Evolutionary conservation across 2,113 vertebrate species (phyloP).

Genomic region (Forbesichthys papilliferus): DNA sequence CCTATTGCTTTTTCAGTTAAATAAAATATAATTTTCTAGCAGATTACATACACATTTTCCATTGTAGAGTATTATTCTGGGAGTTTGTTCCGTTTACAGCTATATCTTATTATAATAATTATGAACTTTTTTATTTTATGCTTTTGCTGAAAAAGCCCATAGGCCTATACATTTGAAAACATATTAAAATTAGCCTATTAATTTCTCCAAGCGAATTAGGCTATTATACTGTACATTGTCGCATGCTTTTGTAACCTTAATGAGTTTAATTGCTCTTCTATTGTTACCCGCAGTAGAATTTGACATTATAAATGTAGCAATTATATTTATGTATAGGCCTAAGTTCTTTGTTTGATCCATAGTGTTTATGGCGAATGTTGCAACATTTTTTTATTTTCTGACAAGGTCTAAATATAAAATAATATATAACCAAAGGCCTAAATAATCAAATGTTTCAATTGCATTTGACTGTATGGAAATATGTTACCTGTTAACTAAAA

Average conservation of each 20-base stretch:
- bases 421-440: neutral
- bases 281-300: conserved; percentile 50
- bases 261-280: conserved; percentile 64
- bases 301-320: conserved; percentile 55
- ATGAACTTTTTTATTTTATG: neutral
- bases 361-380: conserved; percentile 27
- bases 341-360: conserved; percentile 55
- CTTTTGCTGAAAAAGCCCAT: neutral
- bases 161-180: neutral
- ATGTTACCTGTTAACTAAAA: neutral
- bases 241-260: conserved; percentile 51
- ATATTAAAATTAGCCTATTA: conserved; percentile 3
- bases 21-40: neutral
- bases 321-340: conserved; percentile 39
- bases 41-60: too few relatives aligned
- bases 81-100: too few relatives aligned
- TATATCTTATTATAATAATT: neutral
- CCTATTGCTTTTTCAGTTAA: conserved; percentile 3
- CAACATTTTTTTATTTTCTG: conserved; percentile 7
- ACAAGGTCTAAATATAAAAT: conserved; percentile 23
- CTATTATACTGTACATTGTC: conserved; percentile 30
- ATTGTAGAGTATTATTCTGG: too few relatives aligned
- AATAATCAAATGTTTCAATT: neutral
- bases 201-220: conserved; percentile 51
- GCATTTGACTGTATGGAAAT: conserved; percentile 3